Percentiles rank a stretch among this genome's conserved stretches.
phyloP scores from a whole-genome alignment of 2,888 invertebrate species.

The Acanthopleura granulata region DNA sequence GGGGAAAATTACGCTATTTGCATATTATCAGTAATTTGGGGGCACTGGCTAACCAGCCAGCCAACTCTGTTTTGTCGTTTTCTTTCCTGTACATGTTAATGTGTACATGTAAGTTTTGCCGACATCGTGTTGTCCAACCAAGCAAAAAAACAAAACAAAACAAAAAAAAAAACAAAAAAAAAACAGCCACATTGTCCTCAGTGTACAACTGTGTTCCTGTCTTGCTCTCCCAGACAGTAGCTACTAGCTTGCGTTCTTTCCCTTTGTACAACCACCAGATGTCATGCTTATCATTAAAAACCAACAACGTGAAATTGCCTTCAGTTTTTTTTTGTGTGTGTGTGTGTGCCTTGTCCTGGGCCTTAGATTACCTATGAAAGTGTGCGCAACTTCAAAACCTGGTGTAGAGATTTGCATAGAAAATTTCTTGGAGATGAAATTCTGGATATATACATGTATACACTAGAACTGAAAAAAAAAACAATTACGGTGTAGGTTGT shows the following conservation, averaged over 20 bases:
- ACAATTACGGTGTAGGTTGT: too few relatives aligned
- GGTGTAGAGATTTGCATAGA: too few relatives aligned
- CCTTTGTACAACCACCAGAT: neutral
- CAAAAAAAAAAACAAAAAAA: too few relatives aligned
- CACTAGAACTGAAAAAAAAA: too few relatives aligned
- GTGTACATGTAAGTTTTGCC: neutral
- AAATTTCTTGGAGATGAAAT: too few relatives aligned
- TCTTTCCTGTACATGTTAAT: neutral
- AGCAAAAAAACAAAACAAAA: too few relatives aligned
- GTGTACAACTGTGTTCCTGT: neutral
- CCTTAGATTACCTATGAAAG: too few relatives aligned
- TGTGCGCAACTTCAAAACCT: too few relatives aligned
- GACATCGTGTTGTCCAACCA: neutral
- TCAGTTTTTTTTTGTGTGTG: too few relatives aligned
- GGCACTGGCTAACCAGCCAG: neutral
- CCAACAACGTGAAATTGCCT: neutral
- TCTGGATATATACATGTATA: too few relatives aligned
- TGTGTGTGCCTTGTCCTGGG: too few relatives aligned
- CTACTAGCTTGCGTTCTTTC: neutral
- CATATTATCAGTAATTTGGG: neutral
- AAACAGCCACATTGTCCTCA: neutral
- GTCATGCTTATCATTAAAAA: conserved; percentile 10
- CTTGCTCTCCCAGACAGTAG: neutral
- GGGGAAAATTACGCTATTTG: neutral
- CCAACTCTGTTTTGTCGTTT: neutral